Conservation (phyloP, 2,113 vertebrate species). For the Prionailurus bengalensis region DNA sequence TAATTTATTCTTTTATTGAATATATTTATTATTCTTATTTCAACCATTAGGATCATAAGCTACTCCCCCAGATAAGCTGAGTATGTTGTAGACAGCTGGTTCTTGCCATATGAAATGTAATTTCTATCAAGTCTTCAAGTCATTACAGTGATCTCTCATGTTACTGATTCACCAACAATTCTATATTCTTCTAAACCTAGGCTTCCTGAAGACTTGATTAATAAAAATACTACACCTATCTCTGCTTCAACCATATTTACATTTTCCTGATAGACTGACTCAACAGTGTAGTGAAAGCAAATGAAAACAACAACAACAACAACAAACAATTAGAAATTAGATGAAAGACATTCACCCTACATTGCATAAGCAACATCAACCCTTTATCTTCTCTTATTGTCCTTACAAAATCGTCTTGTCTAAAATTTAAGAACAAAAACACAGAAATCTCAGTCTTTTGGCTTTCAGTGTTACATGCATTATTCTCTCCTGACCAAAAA, state of each 20-base stretch:
- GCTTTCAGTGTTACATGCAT: neutral
- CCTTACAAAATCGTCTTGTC: neutral
- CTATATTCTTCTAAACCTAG: neutral
- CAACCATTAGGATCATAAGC: neutral
- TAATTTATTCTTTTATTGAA: neutral
- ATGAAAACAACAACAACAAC: neutral
- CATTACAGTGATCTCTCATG: neutral
- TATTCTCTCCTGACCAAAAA: neutral
- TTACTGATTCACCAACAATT: neutral
- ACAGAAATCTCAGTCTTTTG: neutral
- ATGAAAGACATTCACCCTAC: neutral
- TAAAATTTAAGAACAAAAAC: slow-evolving; percentile 1
- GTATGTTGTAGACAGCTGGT: neutral
- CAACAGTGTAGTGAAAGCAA: neutral
- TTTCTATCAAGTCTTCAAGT: neutral
- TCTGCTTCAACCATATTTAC: neutral
- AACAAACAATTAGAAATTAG: neutral
- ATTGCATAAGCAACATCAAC: neutral
- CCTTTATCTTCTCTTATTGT: neutral
- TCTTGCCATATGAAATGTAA: neutral
- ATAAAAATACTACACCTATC: neutral
- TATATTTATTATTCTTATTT: neutral
- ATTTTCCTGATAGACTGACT: neutral
- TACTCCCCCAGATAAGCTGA: neutral
- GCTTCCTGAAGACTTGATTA: neutral